Evolutionary conservation across 2,113 vertebrate species (phyloP), one percentile per base, ranked within the genome.

Genomic region (Taxidea taxus): DNA sequence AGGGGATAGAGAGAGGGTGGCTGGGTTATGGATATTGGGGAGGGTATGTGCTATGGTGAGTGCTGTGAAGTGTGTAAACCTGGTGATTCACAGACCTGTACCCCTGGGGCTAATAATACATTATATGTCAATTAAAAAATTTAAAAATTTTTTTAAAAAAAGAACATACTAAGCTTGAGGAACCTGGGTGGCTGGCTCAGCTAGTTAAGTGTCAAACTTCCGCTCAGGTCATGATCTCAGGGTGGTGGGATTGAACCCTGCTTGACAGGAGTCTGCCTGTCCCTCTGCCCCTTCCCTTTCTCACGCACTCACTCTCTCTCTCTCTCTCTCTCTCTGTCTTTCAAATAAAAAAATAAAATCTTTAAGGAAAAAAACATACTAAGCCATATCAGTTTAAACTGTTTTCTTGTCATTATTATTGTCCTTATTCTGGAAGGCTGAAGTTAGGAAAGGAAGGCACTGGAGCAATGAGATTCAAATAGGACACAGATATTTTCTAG

Each of bases 301-400:
- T 68, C 16, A 1, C 9, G 34, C 66, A 4, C 7, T 34, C 34
- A 3, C 8, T 0, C 34, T 18, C 31, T 8, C 66, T 4, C 7
- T 7, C 64, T 29, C 29, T 3, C 31, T 15, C 29, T 34, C 6
- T 16, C 62, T 34, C 29, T 34, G 2, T 3, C 31, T 56, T 20
- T 56, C 54, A 23, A 58, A 58, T 23, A 60, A 27, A 60, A 23
- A 68, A 68, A n/a, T 68, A 68, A 37, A n/a, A 68, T 68, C 66
- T 21, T 37, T 68, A 68, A 68, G 34, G 18, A n/a, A 68, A 68
- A 20, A 68, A 66, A 42, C 42, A 78, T 31, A 62, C 6, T 60
- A 68, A 87, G 39, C 29, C 31, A 75, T 20, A 68, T 44, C 3
- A 0, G 3, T 51, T 4, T 58, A 81, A 86, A 64, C 49, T 75